phyloP scores from a whole-genome alignment of 2,888 invertebrate genomes.

The Hydriomena furcata region DNA sequence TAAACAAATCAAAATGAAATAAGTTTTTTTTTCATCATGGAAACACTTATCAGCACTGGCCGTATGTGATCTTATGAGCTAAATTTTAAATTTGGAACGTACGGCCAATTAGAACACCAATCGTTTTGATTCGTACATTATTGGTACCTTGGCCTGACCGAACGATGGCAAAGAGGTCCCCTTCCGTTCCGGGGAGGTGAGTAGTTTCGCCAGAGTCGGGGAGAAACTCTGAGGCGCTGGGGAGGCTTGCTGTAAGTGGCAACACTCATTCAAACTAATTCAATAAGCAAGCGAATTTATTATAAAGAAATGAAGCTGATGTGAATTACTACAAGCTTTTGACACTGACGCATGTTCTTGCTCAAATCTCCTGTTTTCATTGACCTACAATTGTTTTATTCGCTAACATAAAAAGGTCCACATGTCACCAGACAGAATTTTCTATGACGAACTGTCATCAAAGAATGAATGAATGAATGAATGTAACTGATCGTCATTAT shows the following conservation, averaged over 20 bases:
- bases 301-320: slow-evolving; percentile 30
- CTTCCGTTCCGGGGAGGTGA: slow-evolving; percentile 86
- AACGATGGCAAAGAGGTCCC: slow-evolving; percentile 73
- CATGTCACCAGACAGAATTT: too few species aligned
- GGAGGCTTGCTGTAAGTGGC: slow-evolving; percentile 81
- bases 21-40: not conserved
- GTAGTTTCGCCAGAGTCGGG: slow-evolving; percentile 90
- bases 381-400: too few species aligned
- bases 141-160: slow-evolving; percentile 83
- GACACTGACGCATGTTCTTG: not conserved
- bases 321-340: slow-evolving; percentile 37
- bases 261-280: slow-evolving; percentile 77
- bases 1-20: not conserved
- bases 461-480: too few species aligned
- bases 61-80: slow-evolving; percentile 57
- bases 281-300: slow-evolving; percentile 38
- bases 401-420: too few species aligned
- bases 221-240: slow-evolving; percentile 87
- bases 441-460: too few species aligned
- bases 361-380: not conserved
- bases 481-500: too few species aligned
- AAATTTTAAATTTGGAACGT: slow-evolving; percentile 80
- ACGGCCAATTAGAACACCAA: slow-evolving; percentile 81
- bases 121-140: slow-evolving; percentile 59
- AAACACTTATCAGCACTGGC: slow-evolving; percentile 16